Conservation (phyloP, 2,888 invertebrate genomes). For the Protophormia terraenovae region DNA sequence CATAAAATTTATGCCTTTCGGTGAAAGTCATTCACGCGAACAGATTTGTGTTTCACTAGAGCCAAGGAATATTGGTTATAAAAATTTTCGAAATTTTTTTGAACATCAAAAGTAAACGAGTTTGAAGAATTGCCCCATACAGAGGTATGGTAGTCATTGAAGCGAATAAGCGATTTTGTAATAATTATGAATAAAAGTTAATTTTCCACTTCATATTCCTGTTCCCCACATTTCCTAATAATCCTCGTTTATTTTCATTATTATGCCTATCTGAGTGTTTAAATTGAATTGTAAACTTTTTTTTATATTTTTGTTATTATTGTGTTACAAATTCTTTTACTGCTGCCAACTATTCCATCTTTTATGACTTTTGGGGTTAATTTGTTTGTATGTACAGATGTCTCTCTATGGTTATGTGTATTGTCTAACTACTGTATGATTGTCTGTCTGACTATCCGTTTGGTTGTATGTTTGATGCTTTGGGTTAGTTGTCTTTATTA, state of each 20-base stretch:
- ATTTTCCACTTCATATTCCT: no score
- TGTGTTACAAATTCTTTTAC: not conserved
- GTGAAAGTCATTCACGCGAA: no score
- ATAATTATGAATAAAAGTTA: no score
- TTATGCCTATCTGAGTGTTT: not conserved
- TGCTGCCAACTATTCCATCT: constrained; percentile 4
- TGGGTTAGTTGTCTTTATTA: constrained; percentile 28
- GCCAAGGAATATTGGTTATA: no score
- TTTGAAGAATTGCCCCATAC: no score
- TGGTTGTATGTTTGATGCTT: constrained; percentile 30
- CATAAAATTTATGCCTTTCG: no score
- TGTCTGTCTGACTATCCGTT: not conserved
- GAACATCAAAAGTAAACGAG: no score
- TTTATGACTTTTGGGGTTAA: constrained; percentile 50
- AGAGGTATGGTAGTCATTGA: no score
- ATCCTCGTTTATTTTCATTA: constrained; percentile 20
- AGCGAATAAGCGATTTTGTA: no score
- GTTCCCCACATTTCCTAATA: no score
- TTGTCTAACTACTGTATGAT: not conserved
- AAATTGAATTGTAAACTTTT: constrained; percentile 4
- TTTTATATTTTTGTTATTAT: constrained; percentile 8
- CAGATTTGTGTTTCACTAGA: no score
- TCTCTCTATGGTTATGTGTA: not conserved
- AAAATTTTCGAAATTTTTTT: no score
- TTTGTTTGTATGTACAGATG: not conserved